Conservation (phyloP, 2,797 vertebrate species). For the Chiroxiphia lanceolata region DNA sequence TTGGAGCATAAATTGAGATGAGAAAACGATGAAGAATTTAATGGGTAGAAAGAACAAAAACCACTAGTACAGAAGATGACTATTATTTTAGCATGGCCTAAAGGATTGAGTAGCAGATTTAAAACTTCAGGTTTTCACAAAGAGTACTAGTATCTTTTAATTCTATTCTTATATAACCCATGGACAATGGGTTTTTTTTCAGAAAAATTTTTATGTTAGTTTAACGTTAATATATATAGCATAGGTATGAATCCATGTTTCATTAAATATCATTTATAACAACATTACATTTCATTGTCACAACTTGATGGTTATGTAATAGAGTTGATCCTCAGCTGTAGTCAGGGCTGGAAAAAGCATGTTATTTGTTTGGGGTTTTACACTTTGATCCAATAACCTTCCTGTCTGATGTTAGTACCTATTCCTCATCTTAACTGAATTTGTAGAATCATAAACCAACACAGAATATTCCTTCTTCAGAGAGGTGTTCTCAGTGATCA, state of each 20-base stretch:
- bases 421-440: background rate
- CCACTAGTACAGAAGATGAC: background rate
- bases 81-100: background rate
- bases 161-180: background rate
- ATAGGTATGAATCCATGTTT: background rate
- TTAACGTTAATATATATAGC: background rate
- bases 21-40: background rate
- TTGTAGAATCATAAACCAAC: background rate
- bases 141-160: background rate
- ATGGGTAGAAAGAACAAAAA: background rate
- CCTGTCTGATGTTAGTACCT: background rate
- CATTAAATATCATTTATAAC: background rate
- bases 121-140: background rate
- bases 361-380: background rate
- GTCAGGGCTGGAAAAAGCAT: background rate
- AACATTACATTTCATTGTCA: background rate
- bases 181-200: background rate
- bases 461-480: background rate
- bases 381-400: background rate
- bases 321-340: background rate
- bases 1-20: background rate
- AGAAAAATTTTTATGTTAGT: background rate
- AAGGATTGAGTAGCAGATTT: background rate
- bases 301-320: background rate
- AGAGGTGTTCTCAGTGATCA: background rate